These are phyloP conservation scores for Mizuhopecten yessoensis DNA, from an alignment of 1,140 invertebrate species.

Conservation along the genomic window DNA sequence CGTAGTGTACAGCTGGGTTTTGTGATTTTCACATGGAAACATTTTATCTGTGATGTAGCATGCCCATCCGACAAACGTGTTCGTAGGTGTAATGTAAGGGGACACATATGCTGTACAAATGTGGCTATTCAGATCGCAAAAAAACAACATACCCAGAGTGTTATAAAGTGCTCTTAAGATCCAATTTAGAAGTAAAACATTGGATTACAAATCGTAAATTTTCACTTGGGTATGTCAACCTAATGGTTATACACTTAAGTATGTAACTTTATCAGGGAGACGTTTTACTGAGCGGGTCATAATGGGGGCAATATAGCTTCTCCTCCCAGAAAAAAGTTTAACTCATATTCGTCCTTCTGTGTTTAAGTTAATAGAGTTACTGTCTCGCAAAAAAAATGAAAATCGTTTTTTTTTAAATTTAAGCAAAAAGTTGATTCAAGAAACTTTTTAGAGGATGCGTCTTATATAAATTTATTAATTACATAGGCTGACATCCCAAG, in stretches of 20 bases:
- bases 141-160: not conserved
- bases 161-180: constrained; percentile 24
- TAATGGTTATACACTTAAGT: not conserved
- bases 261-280: not conserved
- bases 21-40: not conserved
- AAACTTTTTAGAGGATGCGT: no score
- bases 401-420: no score
- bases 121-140: not conserved
- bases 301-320: no score
- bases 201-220: constrained; percentile 15
- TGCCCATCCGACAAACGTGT: not conserved
- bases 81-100: not conserved
- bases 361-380: no score
- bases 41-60: not conserved
- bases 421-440: no score
- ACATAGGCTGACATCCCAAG: no score
- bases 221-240: not conserved
- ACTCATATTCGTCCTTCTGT: no score
- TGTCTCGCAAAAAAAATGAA: no score
- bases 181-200: constrained; percentile 3
- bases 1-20: not conserved
- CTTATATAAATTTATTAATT: no score
- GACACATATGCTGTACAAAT: constrained; percentile 21
- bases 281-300: not conserved
- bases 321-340: no score